Percentiles rank a stretch among this genome's conserved stretches.
Evolutionary conservation across 2,888 invertebrate genomes (phyloP).

Genomic region (Apodemia mormo): DNA sequence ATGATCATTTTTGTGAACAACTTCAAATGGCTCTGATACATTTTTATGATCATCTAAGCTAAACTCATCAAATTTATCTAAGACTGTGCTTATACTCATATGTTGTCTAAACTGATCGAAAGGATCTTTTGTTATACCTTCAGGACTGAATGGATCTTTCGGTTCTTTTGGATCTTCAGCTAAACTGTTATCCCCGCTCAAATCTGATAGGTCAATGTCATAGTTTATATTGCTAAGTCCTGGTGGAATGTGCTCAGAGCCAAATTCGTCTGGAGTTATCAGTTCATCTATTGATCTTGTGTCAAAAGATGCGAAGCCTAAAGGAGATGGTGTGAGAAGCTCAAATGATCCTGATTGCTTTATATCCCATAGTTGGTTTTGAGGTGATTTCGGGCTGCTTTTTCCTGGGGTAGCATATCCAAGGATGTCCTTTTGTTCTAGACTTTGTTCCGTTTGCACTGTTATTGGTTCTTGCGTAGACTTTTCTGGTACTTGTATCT

Average conservation of each 20-base stretch:
- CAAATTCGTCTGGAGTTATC: conserved; percentile 83
- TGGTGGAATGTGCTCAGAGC: conserved; percentile 76
- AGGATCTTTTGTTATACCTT: conserved; percentile 55
- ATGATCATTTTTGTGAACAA: conserved; percentile 48
- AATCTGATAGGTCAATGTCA: conserved; percentile 88
- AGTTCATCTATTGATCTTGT: conserved; percentile 81
- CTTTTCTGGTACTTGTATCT: conserved; percentile 19
- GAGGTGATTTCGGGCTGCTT: conserved; percentile 59
- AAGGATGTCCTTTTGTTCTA: conserved; percentile 45
- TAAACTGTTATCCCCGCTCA: conserved; percentile 87
- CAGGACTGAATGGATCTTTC: conserved; percentile 82
- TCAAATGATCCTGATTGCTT: conserved; percentile 73
- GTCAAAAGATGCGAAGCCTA: conserved; percentile 80
- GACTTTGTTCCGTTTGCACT: conserved; percentile 20
- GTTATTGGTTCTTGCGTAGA: conserved; percentile 19
- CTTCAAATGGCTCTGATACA: conserved; percentile 57
- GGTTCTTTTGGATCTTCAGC: conserved; percentile 78
- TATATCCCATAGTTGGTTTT: conserved; percentile 59
- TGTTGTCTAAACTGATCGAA: conserved; percentile 45
- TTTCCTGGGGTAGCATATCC: conserved; percentile 60
- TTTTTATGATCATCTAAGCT: conserved; percentile 51
- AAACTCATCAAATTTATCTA: conserved; percentile 67
- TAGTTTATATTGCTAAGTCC: conserved; percentile 87
- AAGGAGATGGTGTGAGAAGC: conserved; percentile 81
- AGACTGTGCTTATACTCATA: conserved; percentile 41